Percentiles rank a stretch among this genome's conserved stretches.
Conservation (phyloP, 2,113 vertebrate genomes). For the Hippocampus zosterae region DNA sequence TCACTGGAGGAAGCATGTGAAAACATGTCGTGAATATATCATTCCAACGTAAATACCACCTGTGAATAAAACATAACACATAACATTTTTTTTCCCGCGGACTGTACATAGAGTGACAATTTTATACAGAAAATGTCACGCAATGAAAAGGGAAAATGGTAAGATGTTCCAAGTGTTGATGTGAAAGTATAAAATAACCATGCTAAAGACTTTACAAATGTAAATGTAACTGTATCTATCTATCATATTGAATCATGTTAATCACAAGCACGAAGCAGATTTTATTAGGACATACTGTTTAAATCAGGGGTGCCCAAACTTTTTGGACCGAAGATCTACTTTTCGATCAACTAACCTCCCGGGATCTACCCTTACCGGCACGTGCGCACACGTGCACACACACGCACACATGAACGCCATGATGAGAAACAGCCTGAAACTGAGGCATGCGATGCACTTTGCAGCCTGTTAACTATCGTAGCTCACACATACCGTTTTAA, state of each 20-base stretch:
- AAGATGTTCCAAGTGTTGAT: not conserved
- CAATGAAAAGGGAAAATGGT: conserved; percentile 11
- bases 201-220: not conserved
- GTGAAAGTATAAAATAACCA: conserved; percentile 8
- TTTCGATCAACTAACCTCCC: no score
- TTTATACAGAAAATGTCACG: conserved; percentile 19
- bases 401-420: no score
- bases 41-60: conserved; percentile 23
- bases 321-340: no score
- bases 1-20: not conserved
- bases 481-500: no score
- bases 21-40: not conserved
- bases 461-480: no score
- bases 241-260: not conserved
- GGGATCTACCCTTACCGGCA: no score
- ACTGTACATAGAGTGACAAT: conserved; percentile 9
- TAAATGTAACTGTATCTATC: conserved; percentile 21
- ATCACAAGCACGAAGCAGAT: not conserved
- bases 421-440: no score
- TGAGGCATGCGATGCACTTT: no score
- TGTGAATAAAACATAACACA: conserved; percentile 11
- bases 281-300: not conserved
- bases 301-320: no score
- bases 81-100: no score
- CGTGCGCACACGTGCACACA: no score